Percentiles rank a stretch among this genome's conserved stretches.
Conservation (phyloP, 2,113 vertebrate species). For the Furnarius figulus region DNA sequence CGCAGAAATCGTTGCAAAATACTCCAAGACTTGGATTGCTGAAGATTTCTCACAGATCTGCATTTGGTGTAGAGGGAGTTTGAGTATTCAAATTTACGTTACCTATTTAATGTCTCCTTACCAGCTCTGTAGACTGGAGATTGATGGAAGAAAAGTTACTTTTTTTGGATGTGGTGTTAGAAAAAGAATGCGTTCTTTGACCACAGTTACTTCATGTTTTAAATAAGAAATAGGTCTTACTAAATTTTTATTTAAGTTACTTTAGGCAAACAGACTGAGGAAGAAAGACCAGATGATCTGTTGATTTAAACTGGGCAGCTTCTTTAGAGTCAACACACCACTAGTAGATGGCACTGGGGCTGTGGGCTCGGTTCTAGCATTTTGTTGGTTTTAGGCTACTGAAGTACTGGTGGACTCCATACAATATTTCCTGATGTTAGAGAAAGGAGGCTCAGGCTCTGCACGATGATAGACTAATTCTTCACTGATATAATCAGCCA, state of each 20-base stretch:
- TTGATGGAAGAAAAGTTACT: background rate
- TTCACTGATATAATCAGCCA: background rate
- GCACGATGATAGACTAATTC: background rate
- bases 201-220: background rate
- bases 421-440: background rate
- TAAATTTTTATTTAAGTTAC: background rate
- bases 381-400: background rate
- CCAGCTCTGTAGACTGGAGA: background rate
- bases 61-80: background rate
- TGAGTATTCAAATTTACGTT: background rate
- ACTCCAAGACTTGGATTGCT: background rate
- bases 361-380: background rate
- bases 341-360: fast-evolving
- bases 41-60: background rate
- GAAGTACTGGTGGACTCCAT: background rate
- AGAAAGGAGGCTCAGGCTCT: background rate
- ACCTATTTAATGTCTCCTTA: background rate
- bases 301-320: background rate
- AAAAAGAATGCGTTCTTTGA: background rate
- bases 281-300: background rate
- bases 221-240: background rate
- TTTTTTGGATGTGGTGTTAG: background rate
- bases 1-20: background rate
- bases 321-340: background rate
- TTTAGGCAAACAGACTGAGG: background rate